Conservation (phyloP, 2,113 vertebrate genomes). For the Sapajus apella region DNA sequence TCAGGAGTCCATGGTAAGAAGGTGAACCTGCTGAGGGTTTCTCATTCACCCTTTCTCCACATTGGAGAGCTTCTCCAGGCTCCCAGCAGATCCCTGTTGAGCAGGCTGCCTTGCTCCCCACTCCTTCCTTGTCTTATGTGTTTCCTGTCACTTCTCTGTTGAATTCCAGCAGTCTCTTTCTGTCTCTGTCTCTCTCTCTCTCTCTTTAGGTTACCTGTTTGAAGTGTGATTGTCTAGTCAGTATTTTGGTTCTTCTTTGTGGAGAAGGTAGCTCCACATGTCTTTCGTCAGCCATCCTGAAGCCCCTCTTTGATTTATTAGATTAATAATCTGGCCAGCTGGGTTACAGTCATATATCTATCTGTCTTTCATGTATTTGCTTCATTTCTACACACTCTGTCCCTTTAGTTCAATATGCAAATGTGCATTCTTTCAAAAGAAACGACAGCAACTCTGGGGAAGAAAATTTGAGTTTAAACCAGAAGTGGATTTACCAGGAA, state of each 20-base stretch:
- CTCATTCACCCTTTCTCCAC: neutral
- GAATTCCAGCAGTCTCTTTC: neutral
- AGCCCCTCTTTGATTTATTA: neutral
- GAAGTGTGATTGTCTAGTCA: neutral
- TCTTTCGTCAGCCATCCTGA: neutral
- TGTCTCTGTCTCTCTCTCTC: no score
- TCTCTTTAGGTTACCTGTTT: neutral
- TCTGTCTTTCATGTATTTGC: neutral
- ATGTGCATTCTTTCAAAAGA: neutral
- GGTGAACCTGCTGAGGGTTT: neutral
- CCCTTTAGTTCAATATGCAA: slow-evolving; percentile 3
- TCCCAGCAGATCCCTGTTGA: neutral
- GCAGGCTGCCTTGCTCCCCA: neutral
- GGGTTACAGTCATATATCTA: neutral
- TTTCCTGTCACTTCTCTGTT: neutral
- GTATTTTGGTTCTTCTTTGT: neutral
- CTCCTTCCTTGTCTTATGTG: neutral
- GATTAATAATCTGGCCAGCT: neutral
- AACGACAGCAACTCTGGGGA: neutral
- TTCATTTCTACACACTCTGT: neutral
- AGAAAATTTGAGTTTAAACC: slow-evolving; percentile 15
- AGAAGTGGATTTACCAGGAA: neutral
- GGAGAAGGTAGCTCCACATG: neutral
- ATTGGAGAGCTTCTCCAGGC: neutral
- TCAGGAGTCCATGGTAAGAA: neutral